These are phyloP conservation scores for Synanthedon andrenaeformis DNA, from an alignment of 2,888 invertebrate species.

Conservation along the genomic window DNA sequence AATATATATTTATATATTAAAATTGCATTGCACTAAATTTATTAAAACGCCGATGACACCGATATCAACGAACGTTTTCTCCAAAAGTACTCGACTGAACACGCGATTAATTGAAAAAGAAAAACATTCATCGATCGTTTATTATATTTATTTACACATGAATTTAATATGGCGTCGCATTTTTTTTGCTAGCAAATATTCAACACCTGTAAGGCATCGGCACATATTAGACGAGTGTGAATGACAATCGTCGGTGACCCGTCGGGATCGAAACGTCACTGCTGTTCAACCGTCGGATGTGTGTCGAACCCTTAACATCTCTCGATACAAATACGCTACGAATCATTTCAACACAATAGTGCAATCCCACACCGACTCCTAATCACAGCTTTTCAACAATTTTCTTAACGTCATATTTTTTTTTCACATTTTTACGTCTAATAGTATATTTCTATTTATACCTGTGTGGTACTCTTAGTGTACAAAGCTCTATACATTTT, in stretches of 20 bases:
- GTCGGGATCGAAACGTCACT: no score
- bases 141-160: neutral
- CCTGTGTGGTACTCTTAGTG: constrained; percentile 61
- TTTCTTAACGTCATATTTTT: constrained; percentile 27
- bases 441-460: constrained; percentile 46
- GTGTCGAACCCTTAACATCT: neutral
- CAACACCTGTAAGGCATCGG: neutral
- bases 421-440: constrained; percentile 35
- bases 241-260: no score
- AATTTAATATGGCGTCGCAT: neutral
- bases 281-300: no score
- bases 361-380: constrained; percentile 32
- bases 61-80: constrained; percentile 14
- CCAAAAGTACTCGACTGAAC: constrained; percentile 33
- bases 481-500: constrained; percentile 70
- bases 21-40: constrained; percentile 59
- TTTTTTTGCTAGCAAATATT: neutral
- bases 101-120: neutral
- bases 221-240: no score
- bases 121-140: neutral
- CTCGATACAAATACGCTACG: neutral
- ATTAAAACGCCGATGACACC: constrained; percentile 46
- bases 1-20: constrained; percentile 33
- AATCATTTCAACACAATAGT: constrained; percentile 50
- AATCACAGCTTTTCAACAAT: constrained; percentile 64